Conservation (phyloP, 2,888 invertebrate species). For the Julus scandinavius region DNA sequence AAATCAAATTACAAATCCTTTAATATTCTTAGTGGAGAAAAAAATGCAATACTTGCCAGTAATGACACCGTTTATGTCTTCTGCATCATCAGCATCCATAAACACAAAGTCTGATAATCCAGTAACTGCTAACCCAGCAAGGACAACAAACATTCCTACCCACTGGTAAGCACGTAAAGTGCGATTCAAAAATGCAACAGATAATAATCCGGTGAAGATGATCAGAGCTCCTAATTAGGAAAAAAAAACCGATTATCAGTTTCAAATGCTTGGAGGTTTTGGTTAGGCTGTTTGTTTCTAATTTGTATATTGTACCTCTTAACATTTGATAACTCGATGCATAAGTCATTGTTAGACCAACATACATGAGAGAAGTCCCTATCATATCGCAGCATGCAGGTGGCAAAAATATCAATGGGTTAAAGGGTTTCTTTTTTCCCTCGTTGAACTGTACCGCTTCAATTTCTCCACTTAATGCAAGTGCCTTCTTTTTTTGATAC, state of each 20-base stretch:
- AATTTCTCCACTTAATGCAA: slow-evolving; percentile 52
- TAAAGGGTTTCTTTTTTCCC: slow-evolving; percentile 72
- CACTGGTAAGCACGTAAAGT: slow-evolving; percentile 76
- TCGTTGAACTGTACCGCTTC: neutral
- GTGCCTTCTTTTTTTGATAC: slow-evolving; percentile 61
- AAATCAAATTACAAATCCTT: neutral
- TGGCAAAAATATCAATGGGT: slow-evolving; percentile 80
- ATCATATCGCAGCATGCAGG: slow-evolving; percentile 91
- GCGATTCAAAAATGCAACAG: slow-evolving; percentile 81
- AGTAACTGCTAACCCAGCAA: slow-evolving; percentile 77
- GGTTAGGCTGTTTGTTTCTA: neutral
- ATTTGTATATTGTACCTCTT: neutral
- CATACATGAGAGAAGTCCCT: slow-evolving; percentile 89
- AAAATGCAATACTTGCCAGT: slow-evolving; percentile 70
- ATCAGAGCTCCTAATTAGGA: slow-evolving; percentile 77
- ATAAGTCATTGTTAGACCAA: slow-evolving; percentile 90
- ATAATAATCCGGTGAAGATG: slow-evolving; percentile 87
- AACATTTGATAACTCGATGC: slow-evolving; percentile 96
- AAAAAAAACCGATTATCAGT: neutral
- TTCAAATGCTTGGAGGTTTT: neutral
- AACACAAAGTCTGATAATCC: slow-evolving; percentile 77
- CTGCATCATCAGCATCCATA: slow-evolving; percentile 58
- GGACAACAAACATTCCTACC: slow-evolving; percentile 79
- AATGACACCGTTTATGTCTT: slow-evolving; percentile 76
- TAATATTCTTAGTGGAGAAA: neutral